A percentile compares a stretch with the other conserved stretches of the same genome.
Conservation (phyloP, 2,797 vertebrate genomes). For the Myiotriccus ornatus region DNA sequence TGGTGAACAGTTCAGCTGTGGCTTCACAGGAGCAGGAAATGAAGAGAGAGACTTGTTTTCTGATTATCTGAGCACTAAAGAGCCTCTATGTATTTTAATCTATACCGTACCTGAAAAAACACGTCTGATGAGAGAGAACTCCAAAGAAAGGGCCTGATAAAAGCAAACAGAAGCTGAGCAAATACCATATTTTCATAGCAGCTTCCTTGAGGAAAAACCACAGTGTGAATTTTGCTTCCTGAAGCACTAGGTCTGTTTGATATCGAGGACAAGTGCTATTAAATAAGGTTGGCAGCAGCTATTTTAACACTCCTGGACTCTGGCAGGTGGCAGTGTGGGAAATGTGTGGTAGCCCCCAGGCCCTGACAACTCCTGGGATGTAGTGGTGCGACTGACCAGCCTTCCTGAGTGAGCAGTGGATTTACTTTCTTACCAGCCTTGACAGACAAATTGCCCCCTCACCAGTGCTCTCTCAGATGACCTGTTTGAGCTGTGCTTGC, state of each 20-base stretch:
- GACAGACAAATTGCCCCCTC: neutral
- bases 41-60: neutral
- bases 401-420: neutral
- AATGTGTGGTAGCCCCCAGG: neutral
- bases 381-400: neutral
- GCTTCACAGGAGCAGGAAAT: neutral
- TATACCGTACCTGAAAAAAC: neutral
- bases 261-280: neutral
- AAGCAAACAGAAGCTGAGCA: neutral
- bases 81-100: neutral
- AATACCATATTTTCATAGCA: neutral
- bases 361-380: neutral
- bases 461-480: neutral
- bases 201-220: neutral
- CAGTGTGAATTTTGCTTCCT: neutral
- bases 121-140: neutral
- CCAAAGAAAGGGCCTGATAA: neutral
- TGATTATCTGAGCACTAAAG: neutral
- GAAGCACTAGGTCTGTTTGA: neutral
- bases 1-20: slow-evolving; percentile 9
- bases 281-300: neutral
- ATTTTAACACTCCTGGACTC: neutral
- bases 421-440: neutral
- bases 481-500: neutral
- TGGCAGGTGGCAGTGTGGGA: neutral